Base-by-base conservation (phyloP, 2,113 vertebrate genomes). In the Nothoprocta pentlandii region DNA sequence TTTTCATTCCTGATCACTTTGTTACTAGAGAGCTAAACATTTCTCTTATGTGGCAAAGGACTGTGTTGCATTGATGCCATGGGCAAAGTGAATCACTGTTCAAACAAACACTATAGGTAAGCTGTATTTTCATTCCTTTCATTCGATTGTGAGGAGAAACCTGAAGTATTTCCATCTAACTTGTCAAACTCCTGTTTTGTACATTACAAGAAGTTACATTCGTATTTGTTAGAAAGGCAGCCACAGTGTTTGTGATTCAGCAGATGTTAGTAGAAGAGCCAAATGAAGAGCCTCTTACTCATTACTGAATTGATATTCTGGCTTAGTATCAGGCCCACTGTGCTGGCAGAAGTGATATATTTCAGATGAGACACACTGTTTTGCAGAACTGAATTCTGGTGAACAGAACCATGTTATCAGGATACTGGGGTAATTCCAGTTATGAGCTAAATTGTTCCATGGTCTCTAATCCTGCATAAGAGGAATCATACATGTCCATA, bases 381-480 rank as follows among this genome's bases (percentile, higher is more conserved):
- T 85, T 93, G 34, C 36, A 83, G 88, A 91, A 90, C 61, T 78
- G 36, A 92, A 85, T 92, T 89, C 47, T 75, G 19, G 77, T 77
- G 51, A 67, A 59, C 68, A 83, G 64, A 77, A 28, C 42, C 16
- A 46, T 46, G 36, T 61, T 92, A 80, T 63, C 85, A 91, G 76
- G 87, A 94, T 82, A 95, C 47, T 85, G 47, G 47, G 80, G 42
- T 90, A 85, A 80, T 93, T 92, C 87, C 95, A 84, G 94, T 71
- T 30, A 87, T 78, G 90, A 92, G 17, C 54, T 42, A 92, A 94
- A 88, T 95, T 90, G 88, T 68, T 70, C n/a, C 42, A 70, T 68
- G 51, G 67, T 59, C 42, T 83, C 46, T 94, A 82, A 85, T 80
- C 23, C 56, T 78, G 69, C 25, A 79, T 62, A 16, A 83, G 36